Evolutionary conservation across 2,888 invertebrate species (phyloP).

Genomic region (Rapana venosa): DNA sequence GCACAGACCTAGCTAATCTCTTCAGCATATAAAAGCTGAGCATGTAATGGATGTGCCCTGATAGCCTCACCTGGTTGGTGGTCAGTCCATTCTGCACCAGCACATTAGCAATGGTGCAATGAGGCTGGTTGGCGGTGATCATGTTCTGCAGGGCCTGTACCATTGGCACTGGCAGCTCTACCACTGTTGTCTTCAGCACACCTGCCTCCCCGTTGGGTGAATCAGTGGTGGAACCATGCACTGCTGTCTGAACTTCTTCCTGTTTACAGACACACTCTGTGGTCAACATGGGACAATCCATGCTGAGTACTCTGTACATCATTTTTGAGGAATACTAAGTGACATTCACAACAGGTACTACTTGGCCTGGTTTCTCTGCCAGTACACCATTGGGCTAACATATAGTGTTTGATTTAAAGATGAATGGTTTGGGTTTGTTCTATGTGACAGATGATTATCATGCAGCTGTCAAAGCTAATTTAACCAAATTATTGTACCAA

Average conservation of each 20-base stretch:
- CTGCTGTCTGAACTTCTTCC: constrained; percentile 60
- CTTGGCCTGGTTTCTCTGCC: too few relatives aligned
- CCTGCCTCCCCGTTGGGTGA: constrained; percentile 61
- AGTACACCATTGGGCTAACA: too few relatives aligned
- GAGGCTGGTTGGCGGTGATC: constrained; percentile 92
- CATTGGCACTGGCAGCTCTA: constrained; percentile 95
- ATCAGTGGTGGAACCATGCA: constrained; percentile 63
- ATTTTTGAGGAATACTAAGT: neutral
- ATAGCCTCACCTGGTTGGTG: constrained; percentile 81
- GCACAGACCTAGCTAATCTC: neutral
- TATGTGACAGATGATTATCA: too few relatives aligned
- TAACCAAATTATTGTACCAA: too few relatives aligned
- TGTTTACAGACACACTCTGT: constrained; percentile 43
- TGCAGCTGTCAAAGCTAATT: too few relatives aligned
- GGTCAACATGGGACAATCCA: neutral
- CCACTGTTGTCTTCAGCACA: constrained; percentile 91
- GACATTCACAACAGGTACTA: too few relatives aligned
- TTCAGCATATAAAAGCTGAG: neutral
- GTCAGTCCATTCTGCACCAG: constrained; percentile 96
- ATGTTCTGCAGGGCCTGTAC: constrained; percentile 85
- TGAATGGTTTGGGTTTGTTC: too few relatives aligned
- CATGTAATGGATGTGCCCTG: neutral
- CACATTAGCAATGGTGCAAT: constrained; percentile 89
- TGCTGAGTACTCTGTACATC: too few relatives aligned
- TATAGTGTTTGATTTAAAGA: too few relatives aligned